These are phyloP conservation scores for Branchellion lobata DNA, from an alignment of 2,888 invertebrate genomes.

Conservation along the genomic window DNA sequence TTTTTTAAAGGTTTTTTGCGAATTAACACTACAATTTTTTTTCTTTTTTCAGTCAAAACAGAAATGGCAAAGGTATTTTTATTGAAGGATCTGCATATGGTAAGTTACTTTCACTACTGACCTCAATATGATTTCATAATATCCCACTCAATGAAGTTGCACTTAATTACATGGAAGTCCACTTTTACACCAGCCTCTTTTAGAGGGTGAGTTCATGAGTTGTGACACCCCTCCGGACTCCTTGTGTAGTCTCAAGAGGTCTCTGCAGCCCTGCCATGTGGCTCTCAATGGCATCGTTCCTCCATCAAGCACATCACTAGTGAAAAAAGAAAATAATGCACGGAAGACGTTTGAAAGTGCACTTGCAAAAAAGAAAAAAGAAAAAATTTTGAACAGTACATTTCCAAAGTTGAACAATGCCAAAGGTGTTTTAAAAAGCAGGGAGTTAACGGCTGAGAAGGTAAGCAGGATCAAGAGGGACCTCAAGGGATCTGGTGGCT, in stretches of 20 bases:
- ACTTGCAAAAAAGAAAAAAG: not conserved
- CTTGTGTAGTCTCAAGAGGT: not conserved
- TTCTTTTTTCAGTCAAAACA: constrained; percentile 4
- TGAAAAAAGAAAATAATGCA: not conserved
- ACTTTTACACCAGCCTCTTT: not conserved
- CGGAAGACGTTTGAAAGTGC: not conserved
- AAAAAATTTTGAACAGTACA: not conserved
- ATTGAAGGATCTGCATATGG: not conserved
- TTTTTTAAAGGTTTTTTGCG: not conserved
- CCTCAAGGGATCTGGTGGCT: too few species aligned
- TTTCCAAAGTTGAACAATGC: not conserved
- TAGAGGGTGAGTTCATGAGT: not conserved
- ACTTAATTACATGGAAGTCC: too few species aligned
- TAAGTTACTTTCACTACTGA: not conserved
- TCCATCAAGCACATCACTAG: not conserved
- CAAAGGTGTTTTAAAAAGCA: not conserved
- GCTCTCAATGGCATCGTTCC: too few species aligned
- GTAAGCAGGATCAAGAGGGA: too few species aligned
- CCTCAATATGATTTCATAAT: not conserved
- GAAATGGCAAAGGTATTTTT: constrained; percentile 5
- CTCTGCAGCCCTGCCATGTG: not conserved
- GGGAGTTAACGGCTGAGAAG: too few species aligned
- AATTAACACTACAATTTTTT: too few species aligned
- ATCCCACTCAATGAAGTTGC: not conserved
- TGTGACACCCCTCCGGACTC: constrained; percentile 2